phyloP scores from a whole-genome alignment of 2,113 vertebrate genomes.

The Circaetus cinerascens region DNA sequence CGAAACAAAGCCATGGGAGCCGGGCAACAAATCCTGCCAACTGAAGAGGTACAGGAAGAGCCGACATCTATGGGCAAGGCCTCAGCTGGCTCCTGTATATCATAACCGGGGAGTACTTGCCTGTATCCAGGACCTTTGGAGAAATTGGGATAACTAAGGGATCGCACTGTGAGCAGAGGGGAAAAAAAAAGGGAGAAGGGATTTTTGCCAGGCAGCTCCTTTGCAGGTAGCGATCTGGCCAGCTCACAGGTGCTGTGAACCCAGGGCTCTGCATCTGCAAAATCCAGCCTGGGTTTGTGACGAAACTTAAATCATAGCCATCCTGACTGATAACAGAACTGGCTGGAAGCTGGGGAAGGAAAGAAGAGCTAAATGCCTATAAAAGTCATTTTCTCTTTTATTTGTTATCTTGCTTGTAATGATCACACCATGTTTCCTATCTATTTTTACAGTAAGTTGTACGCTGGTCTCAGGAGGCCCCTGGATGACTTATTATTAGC shows the following conservation, averaged over 20 bases:
- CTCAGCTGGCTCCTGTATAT: neutral
- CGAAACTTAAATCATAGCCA: slow-evolving; percentile 8
- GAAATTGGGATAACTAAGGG: neutral
- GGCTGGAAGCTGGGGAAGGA: slow-evolving; percentile 14
- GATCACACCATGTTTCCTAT: slow-evolving; percentile 64
- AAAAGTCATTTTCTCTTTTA: slow-evolving; percentile 56
- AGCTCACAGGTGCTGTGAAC: neutral
- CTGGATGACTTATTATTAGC: slow-evolving; percentile 69
- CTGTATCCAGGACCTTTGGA: neutral
- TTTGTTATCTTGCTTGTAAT: slow-evolving; percentile 66
- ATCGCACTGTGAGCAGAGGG: neutral
- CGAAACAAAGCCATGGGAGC: neutral
- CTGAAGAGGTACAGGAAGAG: neutral
- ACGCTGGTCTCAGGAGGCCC: slow-evolving; percentile 38
- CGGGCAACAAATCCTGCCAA: neutral
- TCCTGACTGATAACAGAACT: neutral
- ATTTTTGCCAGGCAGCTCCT: neutral
- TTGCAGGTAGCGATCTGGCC: neutral
- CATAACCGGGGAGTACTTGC: neutral
- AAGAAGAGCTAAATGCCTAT: slow-evolving; percentile 54
- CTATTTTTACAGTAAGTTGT: slow-evolving; percentile 70
- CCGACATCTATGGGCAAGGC: neutral
- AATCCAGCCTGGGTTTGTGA: neutral
- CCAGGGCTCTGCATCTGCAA: neutral
- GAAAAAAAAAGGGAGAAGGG: rapidly evolving